Base-by-base conservation (phyloP, 2,888 invertebrate species). In the Acleris literana region DNA sequence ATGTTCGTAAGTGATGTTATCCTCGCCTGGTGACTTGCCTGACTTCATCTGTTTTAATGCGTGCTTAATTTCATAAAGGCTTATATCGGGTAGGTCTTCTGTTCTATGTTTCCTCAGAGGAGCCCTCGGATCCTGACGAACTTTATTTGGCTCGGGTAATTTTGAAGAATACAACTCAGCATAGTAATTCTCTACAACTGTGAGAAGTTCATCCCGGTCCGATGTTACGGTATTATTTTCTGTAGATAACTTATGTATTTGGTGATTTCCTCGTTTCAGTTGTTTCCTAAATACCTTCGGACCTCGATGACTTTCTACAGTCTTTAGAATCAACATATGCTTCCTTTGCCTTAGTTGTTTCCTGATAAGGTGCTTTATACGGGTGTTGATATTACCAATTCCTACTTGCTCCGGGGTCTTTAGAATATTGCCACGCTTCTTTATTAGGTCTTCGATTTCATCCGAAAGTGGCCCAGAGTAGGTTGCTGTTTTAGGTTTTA, bases 311-410 rank as follows among this genome's bases (percentile, higher is more conserved):
- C 18, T 49, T 17, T 49, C 20, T 2, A 49, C 18, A 18, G 51
- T 51, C 22, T 51, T 22, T 1, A 22, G 1, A 13, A 51, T 22
- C 3, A 51, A 11, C 22, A 11, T 51, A 16, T 51, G n/a, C 16
- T 51, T 51, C 51, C 51, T 51, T 13, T 51, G 51, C 13, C 51
- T n/a, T 18, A 51, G 13, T 13, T 51, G 51, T 18, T 51, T n/a
- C 0, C 51, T 20, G 13, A 51, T 51, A 6, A 51, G 51, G 22
- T 51, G 51, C 11, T 17, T 51, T 6, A 51, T 51, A 22, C 51
- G 22, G 3, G 4, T 51, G 22, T 51, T 51, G 4, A 51, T 51
- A 22, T 22, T 22, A 1, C 7, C 3, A 11, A 51, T n/a, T n/a
- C n/a, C n/a, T n/a, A n/a, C n/a, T n/a, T n/a, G n/a, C n/a, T 51